A percentile compares a stretch with the other conserved stretches of the same genome.
Conservation (phyloP, 2,113 vertebrate genomes). For the Psophia crepitans region DNA sequence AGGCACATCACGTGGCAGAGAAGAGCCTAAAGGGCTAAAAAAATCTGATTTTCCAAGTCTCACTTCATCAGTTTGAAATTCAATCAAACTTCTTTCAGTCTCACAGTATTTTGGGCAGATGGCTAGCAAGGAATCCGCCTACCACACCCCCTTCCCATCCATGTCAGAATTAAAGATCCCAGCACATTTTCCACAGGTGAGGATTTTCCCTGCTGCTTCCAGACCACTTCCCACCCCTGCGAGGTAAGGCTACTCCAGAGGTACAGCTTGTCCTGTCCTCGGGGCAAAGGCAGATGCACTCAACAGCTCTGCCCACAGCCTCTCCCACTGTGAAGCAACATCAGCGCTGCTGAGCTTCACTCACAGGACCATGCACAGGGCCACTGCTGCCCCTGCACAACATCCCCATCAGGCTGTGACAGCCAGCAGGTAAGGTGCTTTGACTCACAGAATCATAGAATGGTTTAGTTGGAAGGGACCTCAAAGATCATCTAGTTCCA, state of each 20-base stretch:
- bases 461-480: no score
- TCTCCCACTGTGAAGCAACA: background rate
- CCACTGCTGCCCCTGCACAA: background rate
- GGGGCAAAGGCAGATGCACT: background rate
- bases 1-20: background rate
- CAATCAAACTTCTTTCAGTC: background rate
- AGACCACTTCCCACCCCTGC: background rate
- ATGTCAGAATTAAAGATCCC: background rate
- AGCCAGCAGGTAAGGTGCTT: background rate
- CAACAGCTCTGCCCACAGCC: background rate
- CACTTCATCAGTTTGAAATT: background rate
- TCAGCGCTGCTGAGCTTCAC: background rate
- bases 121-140: background rate
- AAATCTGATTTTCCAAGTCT: background rate
- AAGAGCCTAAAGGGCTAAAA: background rate
- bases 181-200: background rate
- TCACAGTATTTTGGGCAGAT: background rate
- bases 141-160: background rate
- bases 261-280: background rate
- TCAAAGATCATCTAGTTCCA: no score
- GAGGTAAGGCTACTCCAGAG: background rate
- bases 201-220: background rate
- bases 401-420: background rate
- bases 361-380: rapidly evolving
- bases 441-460: no score